These are phyloP conservation scores for Ciona savignyi DNA, from an alignment of 23 tunicate genomes.

Conservation along the genomic window DNA sequence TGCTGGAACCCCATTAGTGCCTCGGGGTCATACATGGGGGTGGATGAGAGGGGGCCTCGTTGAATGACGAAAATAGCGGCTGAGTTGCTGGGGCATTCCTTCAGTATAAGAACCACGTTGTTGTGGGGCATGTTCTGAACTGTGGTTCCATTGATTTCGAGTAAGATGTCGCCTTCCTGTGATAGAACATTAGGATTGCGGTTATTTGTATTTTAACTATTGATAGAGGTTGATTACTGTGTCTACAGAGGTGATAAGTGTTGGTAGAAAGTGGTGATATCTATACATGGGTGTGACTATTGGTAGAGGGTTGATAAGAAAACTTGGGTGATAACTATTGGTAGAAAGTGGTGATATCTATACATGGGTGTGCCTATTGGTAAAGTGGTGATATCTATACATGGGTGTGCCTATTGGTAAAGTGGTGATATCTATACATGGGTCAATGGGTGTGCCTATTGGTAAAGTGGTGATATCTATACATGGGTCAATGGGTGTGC, in stretches of 20 bases:
- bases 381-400: no score
- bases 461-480: no score
- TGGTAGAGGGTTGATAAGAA: not conserved
- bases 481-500: no score
- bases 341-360: no score
- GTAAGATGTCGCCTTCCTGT: constrained; percentile 76
- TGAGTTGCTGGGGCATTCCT: constrained; percentile 55
- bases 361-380: no score
- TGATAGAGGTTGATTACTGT: not conserved
- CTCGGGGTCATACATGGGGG: constrained; percentile 16
- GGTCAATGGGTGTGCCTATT: no score
- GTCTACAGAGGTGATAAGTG: not conserved
- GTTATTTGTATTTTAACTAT: no score
- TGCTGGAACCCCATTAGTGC: not conserved
- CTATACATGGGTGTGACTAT: no score
- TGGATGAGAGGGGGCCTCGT: constrained; percentile 45
- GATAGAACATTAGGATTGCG: no score
- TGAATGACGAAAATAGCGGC: constrained; percentile 79
- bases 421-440: no score
- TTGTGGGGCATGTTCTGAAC: constrained; percentile 96
- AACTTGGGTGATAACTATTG: not conserved
- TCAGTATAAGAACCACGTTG: constrained; percentile 75
- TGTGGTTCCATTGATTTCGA: constrained; percentile 74
- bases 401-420: no score
- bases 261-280: no score